Evolutionary conservation across 2,113 vertebrate species (phyloP), one percentile per base, ranked within the genome.

Genomic region (Mionectes macconnelli): DNA sequence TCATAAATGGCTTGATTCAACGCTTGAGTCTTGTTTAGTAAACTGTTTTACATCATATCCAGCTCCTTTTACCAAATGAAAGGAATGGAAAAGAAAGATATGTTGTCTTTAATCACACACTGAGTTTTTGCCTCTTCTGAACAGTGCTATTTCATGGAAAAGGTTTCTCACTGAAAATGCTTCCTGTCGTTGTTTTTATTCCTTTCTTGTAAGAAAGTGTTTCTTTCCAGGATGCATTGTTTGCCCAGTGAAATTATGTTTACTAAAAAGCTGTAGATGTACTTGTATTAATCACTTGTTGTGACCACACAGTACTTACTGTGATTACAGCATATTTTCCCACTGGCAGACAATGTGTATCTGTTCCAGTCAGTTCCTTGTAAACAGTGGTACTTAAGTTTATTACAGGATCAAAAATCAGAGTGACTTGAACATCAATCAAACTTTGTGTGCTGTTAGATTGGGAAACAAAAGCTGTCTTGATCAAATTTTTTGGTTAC

Each of bases 341-440:
- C 17, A 37, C 59, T 89, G 56, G 24, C 13, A 28, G 90, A 25
- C 22, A 60, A 37, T 47, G 17, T 59, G 6, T 59, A 53, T 93
- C 73, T 59, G 49, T 95, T 92, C 18, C 24, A 53, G n/a, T 90
- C 24, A 77, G 10, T 77, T 42, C 10, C 28, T 73, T 95, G 27
- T 82, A 88, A 82, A 79, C 40, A 75, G 42, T 49, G 28, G 22
- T 22, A 49, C n/a, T 78, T 37, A 59, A 49, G 22, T 96, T 96
- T 92, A 76, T 94, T 96, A 91, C 17, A 31, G 56, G 33, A 79
- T 55, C n/a, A 87, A 96, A 87, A 92, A 28, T 14, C 50, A 30
- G 39, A 53, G 76, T 57, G 42, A 30, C 55, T n/a, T 12, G 8
- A 95, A 69, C 18, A 64, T 84, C 37, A 50, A 50, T 57, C 45